These are phyloP conservation scores for Notodonta dromedarius DNA, from an alignment of 2,888 invertebrate species.

Conservation along the genomic window DNA sequence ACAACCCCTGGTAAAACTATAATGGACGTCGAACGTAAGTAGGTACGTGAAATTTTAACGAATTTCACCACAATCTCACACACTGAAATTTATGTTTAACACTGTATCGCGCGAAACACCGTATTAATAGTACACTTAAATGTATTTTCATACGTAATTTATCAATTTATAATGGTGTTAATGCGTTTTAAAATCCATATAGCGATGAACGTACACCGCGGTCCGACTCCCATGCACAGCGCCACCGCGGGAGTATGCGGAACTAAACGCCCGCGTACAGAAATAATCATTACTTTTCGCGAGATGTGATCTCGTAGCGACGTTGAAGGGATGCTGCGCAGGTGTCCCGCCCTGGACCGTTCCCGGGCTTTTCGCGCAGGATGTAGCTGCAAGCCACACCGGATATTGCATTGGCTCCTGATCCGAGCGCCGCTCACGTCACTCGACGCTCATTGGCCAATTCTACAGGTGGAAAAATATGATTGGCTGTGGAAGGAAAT, in stretches of 20 bases:
- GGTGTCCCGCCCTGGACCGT: conserved; percentile 64
- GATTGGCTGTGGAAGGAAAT: conserved; percentile 62
- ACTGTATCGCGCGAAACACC: conserved; percentile 19
- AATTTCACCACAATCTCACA: conserved; percentile 20
- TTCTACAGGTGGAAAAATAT: conserved; percentile 26
- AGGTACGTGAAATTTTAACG: conserved; percentile 18
- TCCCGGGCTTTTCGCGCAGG: conserved; percentile 82
- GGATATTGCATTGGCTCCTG: conserved; percentile 72
- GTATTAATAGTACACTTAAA: conserved; percentile 30
- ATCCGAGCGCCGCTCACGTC: conserved; percentile 61
- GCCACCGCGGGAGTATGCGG: conserved; percentile 75
- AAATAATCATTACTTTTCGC: conserved; percentile 85
- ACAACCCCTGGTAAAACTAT: conserved; percentile 28
- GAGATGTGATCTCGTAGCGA: conserved; percentile 80
- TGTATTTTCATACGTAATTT: conserved; percentile 52
- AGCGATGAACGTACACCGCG: conserved; percentile 68
- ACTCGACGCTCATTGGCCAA: conserved; percentile 58
- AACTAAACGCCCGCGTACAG: conserved; percentile 77
- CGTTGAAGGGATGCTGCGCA: conserved; percentile 76
- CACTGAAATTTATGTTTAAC: conserved; percentile 12
- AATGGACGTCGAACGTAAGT: conserved; percentile 31
- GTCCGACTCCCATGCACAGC: conserved; percentile 66
- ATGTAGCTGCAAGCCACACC: conserved; percentile 65
- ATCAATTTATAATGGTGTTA: conserved; percentile 67
- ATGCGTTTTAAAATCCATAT: conserved; percentile 72